Evolutionary conservation across 30 jellyfish, hydroid and myxozoan species (phyloP).

Genomic region (Aurelia sp.): DNA sequence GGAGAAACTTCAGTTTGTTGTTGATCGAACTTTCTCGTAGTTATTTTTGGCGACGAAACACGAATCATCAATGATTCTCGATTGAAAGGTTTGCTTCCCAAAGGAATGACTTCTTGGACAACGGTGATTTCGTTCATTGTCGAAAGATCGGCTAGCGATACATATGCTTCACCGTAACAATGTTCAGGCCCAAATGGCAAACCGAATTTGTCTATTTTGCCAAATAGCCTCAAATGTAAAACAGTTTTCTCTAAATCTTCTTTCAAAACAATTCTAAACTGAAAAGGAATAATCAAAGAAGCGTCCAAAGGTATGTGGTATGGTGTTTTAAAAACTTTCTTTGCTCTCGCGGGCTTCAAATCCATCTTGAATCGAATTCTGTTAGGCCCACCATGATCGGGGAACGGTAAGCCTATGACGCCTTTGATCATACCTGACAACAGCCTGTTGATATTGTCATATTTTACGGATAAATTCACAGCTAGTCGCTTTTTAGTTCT

Average conservation of each 20-base stretch:
- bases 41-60: slow-evolving; percentile 51
- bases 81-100: slow-evolving; percentile 53
- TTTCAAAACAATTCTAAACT: slow-evolving; percentile 22
- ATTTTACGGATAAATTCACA: slow-evolving; percentile 40
- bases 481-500: slow-evolving; percentile 40
- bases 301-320: slow-evolving; percentile 57
- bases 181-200: slow-evolving; percentile 60
- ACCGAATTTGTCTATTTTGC: slow-evolving; percentile 42
- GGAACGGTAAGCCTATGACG: slow-evolving; percentile 46
- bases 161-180: slow-evolving; percentile 64
- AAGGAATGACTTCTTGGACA: slow-evolving; percentile 61
- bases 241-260: slow-evolving; percentile 11
- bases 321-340: slow-evolving; percentile 20
- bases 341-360: slow-evolving; percentile 12
- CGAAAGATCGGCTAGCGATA: slow-evolving; percentile 47
- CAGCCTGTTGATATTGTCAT: slow-evolving; percentile 12
- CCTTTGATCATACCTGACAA: slow-evolving; percentile 70
- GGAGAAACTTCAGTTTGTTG: slow-evolving; percentile 56
- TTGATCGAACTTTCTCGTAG: not conserved
- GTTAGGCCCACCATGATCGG: slow-evolving; percentile 63
- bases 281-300: slow-evolving; percentile 49
- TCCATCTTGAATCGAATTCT: slow-evolving; percentile 46
- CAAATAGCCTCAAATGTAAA: slow-evolving; percentile 45
- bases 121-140: slow-evolving; percentile 34
- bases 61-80: slow-evolving; percentile 49